phyloP scores from a whole-genome alignment of 1,140 invertebrate species.

The Drosophila melanica region DNA sequence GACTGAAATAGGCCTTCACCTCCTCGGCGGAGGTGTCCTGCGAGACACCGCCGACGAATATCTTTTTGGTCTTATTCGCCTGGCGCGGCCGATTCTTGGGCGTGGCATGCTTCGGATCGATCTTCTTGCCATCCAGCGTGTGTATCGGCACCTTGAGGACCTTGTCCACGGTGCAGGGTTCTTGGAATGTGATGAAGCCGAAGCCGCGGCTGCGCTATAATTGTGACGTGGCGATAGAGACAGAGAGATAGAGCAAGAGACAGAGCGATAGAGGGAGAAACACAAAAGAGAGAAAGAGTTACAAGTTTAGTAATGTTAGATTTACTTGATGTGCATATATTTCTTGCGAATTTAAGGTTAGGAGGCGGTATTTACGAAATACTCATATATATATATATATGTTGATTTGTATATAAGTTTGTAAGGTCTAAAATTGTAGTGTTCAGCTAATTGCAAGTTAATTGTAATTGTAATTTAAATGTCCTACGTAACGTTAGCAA shows the following conservation, averaged over 20 bases:
- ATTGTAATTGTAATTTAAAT: slow-evolving; percentile 58
- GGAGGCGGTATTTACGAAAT: slow-evolving; percentile 54
- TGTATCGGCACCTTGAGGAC: slow-evolving; percentile 95
- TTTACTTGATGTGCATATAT: no score
- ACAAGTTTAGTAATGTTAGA: neutral
- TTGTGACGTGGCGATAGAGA: slow-evolving; percentile 21
- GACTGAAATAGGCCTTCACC: slow-evolving; percentile 95
- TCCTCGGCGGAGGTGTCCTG: slow-evolving; percentile 96
- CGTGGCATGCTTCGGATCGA: slow-evolving; percentile 96
- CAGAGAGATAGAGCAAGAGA: slow-evolving; percentile 11
- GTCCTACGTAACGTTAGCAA: slow-evolving; percentile 80
- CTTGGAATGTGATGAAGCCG: slow-evolving; percentile 96
- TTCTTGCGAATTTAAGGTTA: slow-evolving; percentile 40
- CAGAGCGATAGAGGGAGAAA: slow-evolving; percentile 31
- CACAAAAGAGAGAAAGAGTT: neutral
- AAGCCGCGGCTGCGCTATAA: slow-evolving; percentile 95
- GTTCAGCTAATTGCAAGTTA: slow-evolving; percentile 70
- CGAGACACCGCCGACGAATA: slow-evolving; percentile 95
- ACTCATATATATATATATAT: slow-evolving; percentile 28
- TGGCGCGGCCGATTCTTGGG: slow-evolving; percentile 94
- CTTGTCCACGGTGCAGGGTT: slow-evolving; percentile 94
- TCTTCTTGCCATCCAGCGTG: slow-evolving; percentile 97
- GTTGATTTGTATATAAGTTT: slow-evolving; percentile 50
- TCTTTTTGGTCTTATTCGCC: slow-evolving; percentile 95
- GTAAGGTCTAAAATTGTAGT: slow-evolving; percentile 27